Base-by-base conservation (phyloP, 2,113 vertebrate species). In the Tyrannus savana region DNA sequence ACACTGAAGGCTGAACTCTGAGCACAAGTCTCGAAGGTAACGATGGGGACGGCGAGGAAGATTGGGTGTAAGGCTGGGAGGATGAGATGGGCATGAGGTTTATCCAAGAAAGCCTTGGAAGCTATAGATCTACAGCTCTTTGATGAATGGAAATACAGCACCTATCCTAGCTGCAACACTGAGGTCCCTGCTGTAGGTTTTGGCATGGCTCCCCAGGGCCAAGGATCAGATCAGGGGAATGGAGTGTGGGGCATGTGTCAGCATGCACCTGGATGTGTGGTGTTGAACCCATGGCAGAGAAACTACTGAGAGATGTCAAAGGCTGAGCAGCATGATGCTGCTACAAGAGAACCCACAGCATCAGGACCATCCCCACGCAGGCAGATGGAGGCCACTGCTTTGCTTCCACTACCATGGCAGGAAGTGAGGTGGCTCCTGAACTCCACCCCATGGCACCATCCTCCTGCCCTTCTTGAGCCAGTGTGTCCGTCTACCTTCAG, bases 151-250 rank as follows among this genome's bases (percentile, higher is more conserved):
- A 66, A 47, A 31, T 7, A 41, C 4, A 64, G 63, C 23, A 19
- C 12, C 58, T 52, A 3, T 50, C 12, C 60, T 33, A 27, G 52
- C 35, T 78, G 58, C 14, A 41, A 19, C 39, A 25, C n/a, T 10
- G 21, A 69, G 63, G 19, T 53, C 27, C 52, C 25, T 67, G 39
- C 5, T 22, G 12, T 42, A 52, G 35, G 24, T 63, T 50, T 64
- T 64, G 44, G 25, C 58, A 8, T 1, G 19, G 66, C 27, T 52
- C 37, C 17, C 14, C 0, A 0, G 0, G 0, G 0, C 44, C 28
- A 28, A 23, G 30, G n/a, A 18, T 58, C 22, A 41, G 42, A 3
- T 25, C 31, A 37, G 75, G n/a, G 42, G 19, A 35, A 18, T 30
- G 28, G 46, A 16, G 30, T 0, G 8, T 18, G n/a, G n/a, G 23